A percentile compares a stretch with the other conserved stretches of the same genome.
These are phyloP conservation scores for Vipera latastei DNA, from an alignment of 2,797 vertebrate genomes.

Conservation along the genomic window DNA sequence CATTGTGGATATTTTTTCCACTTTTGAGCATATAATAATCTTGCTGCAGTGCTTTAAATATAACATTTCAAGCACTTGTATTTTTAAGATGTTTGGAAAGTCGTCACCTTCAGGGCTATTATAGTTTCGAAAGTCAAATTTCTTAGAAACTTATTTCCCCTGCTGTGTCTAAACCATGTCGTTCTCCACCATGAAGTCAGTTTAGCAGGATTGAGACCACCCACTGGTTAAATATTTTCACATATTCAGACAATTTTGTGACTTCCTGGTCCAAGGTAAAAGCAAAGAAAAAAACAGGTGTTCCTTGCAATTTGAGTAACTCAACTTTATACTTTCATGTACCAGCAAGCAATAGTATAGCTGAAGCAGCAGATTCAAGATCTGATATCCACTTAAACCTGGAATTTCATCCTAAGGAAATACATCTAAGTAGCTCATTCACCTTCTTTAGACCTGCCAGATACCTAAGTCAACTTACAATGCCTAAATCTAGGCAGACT, in stretches of 20 bases:
- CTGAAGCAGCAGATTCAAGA: not conserved
- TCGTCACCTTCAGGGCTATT: not conserved
- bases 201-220: not conserved
- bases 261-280: not conserved
- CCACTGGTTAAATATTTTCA: not conserved
- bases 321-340: not conserved
- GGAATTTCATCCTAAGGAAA: not conserved
- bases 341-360: not conserved
- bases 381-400: not conserved
- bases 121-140: not conserved
- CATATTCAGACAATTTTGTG: not conserved
- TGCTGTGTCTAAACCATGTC: not conserved
- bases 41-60: not conserved
- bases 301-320: not conserved
- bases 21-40: too few species aligned
- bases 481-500: not conserved
- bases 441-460: not conserved
- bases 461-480: not conserved
- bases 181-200: not conserved
- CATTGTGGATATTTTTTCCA: too few species aligned
- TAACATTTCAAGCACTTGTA: not conserved
- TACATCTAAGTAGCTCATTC: not conserved
- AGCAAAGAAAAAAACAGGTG: not conserved
- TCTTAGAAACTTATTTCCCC: not conserved
- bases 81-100: not conserved